Evolutionary conservation across 2,888 invertebrate genomes (phyloP), one percentile per base, ranked within the genome.

Genomic region (Oscheius sp.): DNA sequence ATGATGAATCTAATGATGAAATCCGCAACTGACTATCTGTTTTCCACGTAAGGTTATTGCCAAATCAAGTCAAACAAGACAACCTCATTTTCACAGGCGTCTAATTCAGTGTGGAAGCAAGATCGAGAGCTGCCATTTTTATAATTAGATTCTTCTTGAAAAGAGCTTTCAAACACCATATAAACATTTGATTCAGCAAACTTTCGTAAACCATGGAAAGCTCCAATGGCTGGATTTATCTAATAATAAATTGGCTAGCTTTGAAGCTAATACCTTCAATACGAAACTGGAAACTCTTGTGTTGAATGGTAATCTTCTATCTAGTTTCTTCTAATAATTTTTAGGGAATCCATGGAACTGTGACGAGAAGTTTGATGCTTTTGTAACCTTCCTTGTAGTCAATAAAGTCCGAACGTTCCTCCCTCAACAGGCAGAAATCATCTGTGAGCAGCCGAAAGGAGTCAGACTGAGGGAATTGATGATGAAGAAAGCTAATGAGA

Each of bases 401-500:
- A 75, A 81, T 69, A 68, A 71, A 63, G 81, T 86, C 12, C 80
- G 85, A 17, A 84, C 85, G 0, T 86, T 85, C 72, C 66, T 84
- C 12, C 82, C 85, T 8, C 71, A 72, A 32, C 84, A 86, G 69
- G 68, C 76, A 9, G 86, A 86, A 30, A 79, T 86, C 28, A 63
- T 44, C 8, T 86, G 86, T 57, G 72, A 73, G 8, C 80, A 77
- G 4, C 86, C 85, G 12, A 73, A 71, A 1, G 82, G 82, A 17
- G 62, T 62, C 1, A 64, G 73, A 14, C 68, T 86, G 38, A 83
- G 81, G 50, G 86, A 86, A 41, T 67, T 86, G 65, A 82, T 86
- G 85, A 80, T 86, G 65, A 78, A 80, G 67, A 83, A 82, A 50
- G 83, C 84, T 5, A 83, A 82, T 64, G 81, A 82, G 28, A 84